Percentiles rank a stretch among this genome's conserved stretches.
Conservation (phyloP, 2,797 vertebrate genomes). For the Paratrypauchen microcephalus region DNA sequence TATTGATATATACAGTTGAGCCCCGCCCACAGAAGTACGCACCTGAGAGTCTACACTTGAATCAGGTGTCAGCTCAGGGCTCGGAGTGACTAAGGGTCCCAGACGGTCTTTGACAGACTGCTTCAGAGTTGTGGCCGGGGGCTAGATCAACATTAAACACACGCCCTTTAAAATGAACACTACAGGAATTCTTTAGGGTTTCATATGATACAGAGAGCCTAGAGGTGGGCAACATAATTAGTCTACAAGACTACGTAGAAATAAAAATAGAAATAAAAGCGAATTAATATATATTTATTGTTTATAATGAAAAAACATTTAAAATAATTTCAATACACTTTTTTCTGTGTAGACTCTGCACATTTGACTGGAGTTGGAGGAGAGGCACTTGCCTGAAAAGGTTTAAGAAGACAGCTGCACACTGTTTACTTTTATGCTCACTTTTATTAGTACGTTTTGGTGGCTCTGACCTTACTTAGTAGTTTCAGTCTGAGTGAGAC, state of each 20-base stretch:
- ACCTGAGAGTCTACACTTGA: conserved; percentile 84
- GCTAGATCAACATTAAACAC: conserved; percentile 69
- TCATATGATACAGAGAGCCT: not conserved
- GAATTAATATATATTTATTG: too few relatives aligned
- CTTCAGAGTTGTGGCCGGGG: conserved; percentile 81
- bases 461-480: too few relatives aligned
- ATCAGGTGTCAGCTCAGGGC: conserved; percentile 82
- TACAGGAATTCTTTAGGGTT: not conserved
- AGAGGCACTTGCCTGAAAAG: too few relatives aligned
- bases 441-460: too few relatives aligned
- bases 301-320: too few relatives aligned
- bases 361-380: too few relatives aligned
- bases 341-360: too few relatives aligned
- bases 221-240: not conserved
- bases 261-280: too few relatives aligned
- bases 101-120: conserved; percentile 96
- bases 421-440: too few relatives aligned
- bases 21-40: conserved; percentile 14
- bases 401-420: too few relatives aligned
- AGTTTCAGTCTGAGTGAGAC: too few relatives aligned
- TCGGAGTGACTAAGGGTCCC: conserved; percentile 85
- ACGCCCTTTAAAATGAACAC: not conserved
- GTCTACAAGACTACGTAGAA: not conserved
- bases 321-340: too few relatives aligned
- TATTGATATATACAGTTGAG: conserved; percentile 27